These are phyloP conservation scores for Podiceps cristatus DNA, from an alignment of 2,113 vertebrate genomes.

Conservation along the genomic window DNA sequence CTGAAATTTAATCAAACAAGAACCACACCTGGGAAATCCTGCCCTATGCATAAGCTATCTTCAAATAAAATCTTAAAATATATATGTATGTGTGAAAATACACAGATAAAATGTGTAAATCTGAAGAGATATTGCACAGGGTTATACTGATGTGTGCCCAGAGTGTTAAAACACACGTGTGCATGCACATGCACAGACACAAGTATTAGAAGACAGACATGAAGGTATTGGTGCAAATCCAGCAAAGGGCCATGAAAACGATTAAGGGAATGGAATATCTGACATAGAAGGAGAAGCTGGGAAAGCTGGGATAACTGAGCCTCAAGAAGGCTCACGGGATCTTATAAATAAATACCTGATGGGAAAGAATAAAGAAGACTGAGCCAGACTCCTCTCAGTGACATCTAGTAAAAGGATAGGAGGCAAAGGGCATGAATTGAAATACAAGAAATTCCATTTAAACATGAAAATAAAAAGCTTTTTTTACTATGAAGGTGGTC, in stretches of 20 bases:
- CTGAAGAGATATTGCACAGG: background rate
- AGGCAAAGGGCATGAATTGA: background rate
- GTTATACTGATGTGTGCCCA: background rate
- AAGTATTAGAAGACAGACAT: rapidly evolving
- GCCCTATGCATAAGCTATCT: slow-evolving; percentile 35
- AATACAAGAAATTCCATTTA: background rate
- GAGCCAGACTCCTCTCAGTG: background rate
- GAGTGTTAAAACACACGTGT: rapidly evolving
- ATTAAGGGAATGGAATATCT: background rate
- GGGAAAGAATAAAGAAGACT: background rate
- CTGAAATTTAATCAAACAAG: slow-evolving; percentile 75
- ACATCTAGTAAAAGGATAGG: background rate
- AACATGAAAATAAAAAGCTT: background rate
- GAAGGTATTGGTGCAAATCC: background rate
- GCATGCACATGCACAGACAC: too few species aligned
- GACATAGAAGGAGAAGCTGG: background rate
- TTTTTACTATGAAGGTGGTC: background rate
- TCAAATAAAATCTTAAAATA: background rate
- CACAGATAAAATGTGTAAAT: background rate
- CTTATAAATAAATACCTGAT: background rate
- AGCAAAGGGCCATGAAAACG: background rate
- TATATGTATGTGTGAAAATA: background rate
- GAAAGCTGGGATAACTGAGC: background rate
- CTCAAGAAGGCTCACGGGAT: background rate
- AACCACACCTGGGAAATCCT: slow-evolving; percentile 59